phyloP scores from a whole-genome alignment of 2,888 invertebrate species.

The Microchrysa polita region DNA sequence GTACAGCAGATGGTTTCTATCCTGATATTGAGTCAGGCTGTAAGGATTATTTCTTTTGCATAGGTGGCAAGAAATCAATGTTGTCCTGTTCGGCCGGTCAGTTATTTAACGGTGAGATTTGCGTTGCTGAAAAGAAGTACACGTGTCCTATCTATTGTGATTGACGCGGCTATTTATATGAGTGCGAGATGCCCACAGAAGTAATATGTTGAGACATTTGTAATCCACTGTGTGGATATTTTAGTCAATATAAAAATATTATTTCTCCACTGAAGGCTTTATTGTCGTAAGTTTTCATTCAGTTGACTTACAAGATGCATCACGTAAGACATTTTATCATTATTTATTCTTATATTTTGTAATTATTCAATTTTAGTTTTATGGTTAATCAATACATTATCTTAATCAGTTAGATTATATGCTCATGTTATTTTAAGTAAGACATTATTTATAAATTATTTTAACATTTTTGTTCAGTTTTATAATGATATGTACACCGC shows the following conservation, averaged over 20 bases:
- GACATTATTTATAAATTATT: too few species aligned
- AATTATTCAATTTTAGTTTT: too few species aligned
- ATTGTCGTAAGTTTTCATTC: not conserved
- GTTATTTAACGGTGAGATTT: constrained; percentile 70
- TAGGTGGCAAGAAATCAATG: constrained; percentile 67
- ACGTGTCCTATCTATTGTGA: constrained; percentile 56
- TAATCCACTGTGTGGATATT: constrained; percentile 38
- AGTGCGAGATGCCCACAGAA: not conserved
- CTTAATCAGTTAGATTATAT: too few species aligned
- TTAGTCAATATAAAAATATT: constrained; percentile 29
- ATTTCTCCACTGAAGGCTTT: constrained; percentile 35
- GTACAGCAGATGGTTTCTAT: constrained; percentile 67
- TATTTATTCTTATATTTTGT: not conserved
- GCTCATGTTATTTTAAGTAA: too few species aligned
- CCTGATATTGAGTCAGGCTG: constrained; percentile 65
- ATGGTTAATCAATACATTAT: too few species aligned
- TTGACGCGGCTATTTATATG: not conserved
- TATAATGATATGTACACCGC: too few species aligned
- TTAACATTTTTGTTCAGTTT: too few species aligned
- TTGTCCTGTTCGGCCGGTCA: constrained; percentile 66
- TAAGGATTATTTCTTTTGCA: constrained; percentile 70
- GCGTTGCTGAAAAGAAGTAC: constrained; percentile 62
- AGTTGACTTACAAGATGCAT: not conserved
- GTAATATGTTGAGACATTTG: not conserved
- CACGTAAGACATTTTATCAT: not conserved